phyloP scores from a whole-genome alignment of 2,797 vertebrate genomes.

The Taeniopygia guttata region DNA sequence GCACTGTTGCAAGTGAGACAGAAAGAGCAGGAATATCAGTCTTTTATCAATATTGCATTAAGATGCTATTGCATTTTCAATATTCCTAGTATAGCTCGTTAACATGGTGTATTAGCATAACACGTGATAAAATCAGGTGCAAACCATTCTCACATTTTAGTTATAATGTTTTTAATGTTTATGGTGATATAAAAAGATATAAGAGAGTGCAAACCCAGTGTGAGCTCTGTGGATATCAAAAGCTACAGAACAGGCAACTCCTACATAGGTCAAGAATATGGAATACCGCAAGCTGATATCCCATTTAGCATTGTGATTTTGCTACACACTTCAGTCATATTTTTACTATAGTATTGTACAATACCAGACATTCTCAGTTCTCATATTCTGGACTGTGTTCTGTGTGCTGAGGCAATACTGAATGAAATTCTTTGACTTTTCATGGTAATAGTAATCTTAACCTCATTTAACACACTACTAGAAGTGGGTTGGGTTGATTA shows the following conservation, averaged over 20 bases:
- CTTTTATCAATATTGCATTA: constrained; percentile 63
- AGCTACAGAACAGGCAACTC: background rate
- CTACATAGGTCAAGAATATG: background rate
- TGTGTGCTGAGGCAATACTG: background rate
- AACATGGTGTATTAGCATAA: constrained; percentile 26
- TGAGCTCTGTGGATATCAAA: background rate
- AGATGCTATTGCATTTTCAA: constrained; percentile 43
- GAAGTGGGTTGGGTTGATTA: background rate
- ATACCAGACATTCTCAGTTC: background rate
- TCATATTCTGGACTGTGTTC: background rate
- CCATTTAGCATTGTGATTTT: background rate
- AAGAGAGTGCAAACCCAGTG: background rate
- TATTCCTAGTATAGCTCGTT: constrained; percentile 31
- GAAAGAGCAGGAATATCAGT: constrained; percentile 18
- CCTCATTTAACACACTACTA: background rate
- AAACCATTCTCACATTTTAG: background rate
- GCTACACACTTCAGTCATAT: background rate
- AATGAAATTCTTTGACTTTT: background rate
- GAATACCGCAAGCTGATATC: background rate
- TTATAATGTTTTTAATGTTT: background rate
- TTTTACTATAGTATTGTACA: background rate
- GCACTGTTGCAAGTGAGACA: constrained; percentile 1
- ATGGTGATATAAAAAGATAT: background rate
- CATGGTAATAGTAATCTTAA: background rate
- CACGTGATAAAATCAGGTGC: background rate